Evolutionary conservation across 2,113 vertebrate genomes (phyloP), one percentile per base, ranked within the genome.

Genomic region (Callipepla squamata): DNA sequence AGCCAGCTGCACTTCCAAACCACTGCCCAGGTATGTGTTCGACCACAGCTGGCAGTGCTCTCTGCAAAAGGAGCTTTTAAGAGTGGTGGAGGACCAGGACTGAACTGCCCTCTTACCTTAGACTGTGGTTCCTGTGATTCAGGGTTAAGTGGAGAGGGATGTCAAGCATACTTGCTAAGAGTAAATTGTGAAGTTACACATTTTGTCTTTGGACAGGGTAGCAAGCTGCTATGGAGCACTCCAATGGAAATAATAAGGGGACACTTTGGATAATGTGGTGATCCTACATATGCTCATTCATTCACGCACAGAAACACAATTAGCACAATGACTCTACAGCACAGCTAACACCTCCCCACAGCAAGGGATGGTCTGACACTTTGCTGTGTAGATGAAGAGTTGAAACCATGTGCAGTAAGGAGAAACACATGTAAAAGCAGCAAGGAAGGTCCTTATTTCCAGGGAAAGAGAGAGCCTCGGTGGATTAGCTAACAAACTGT

Each of bases 61-160:
- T 51, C 85, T 87, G 90, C 79, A 67, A 86, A 78, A 92, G 83
- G 55, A 93, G 76, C 89, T 95, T 87, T 90, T 95, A 94, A 93
- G 82, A 12, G 61, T 65, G 32, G 61, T 84, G 58, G 82, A 95
- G 80, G 75, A 59, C 53, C 5, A 16, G 83, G 85, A 86, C 92
- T 96, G 89, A 94, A 92, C 90, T 92, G 92, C 92, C 87, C 94
- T 96, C 88, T 96, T 95, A 93, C 94, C 85, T 96, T 63, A 63
- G 92, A 72, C 90, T 77, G 90, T 92, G 91, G 92, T 94, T 96
- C 86, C 94, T 93, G 79, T 80, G 89, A 95, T 30, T 92, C 0
- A 1, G 79, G 82, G 82, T 89, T 94, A 96, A 97, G 92, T 94
- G 93, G 38, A 93, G 66, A 69, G 63, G 53, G 92, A 87, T 89